These are phyloP conservation scores for Sarcophaga caerulescens DNA, from an alignment of 2,888 invertebrate genomes.

Conservation along the genomic window DNA sequence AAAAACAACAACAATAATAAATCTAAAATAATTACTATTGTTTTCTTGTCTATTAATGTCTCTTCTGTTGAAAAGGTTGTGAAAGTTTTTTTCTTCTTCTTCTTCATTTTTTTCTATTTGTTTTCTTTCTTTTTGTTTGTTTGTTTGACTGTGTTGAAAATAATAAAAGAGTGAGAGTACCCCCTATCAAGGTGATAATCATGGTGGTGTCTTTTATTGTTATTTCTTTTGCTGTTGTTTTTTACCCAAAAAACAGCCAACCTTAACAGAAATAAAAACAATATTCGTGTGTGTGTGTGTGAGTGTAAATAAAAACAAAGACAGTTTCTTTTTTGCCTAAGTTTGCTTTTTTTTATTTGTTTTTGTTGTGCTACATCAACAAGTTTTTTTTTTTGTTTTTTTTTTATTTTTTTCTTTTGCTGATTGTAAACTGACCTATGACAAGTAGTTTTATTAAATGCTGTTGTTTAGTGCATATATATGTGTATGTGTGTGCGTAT, in stretches of 20 bases:
- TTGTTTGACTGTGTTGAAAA: slow-evolving; percentile 1
- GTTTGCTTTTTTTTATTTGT: slow-evolving; percentile 19
- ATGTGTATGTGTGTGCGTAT: background rate
- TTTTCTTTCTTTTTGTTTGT: slow-evolving; percentile 3
- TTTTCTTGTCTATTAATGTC: background rate
- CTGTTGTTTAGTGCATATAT: slow-evolving; percentile 32
- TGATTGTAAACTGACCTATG: slow-evolving; percentile 44
- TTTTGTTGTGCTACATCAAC: background rate
- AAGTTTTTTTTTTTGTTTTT: no score
- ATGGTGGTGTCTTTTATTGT: slow-evolving; percentile 9
- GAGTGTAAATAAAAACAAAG: no score
- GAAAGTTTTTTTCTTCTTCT: slow-evolving; percentile 55
- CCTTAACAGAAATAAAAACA: slow-evolving; percentile 20
- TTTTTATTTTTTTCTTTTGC: no score
- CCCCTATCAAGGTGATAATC: background rate
- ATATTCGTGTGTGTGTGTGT: background rate
- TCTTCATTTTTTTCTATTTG: background rate
- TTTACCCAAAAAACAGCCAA: background rate
- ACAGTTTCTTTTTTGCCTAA: background rate
- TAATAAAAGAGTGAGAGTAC: background rate
- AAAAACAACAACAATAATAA: background rate
- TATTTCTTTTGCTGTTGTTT: slow-evolving; percentile 2
- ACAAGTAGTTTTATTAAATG: slow-evolving; percentile 22
- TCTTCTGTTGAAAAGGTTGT: slow-evolving; percentile 51
- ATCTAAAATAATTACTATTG: background rate